A percentile compares a stretch with the other conserved stretches of the same genome.
phyloP scores from a whole-genome alignment of 30 jellyfish, hydroid and myxozoan species.

The Rhopilema esculentum region DNA sequence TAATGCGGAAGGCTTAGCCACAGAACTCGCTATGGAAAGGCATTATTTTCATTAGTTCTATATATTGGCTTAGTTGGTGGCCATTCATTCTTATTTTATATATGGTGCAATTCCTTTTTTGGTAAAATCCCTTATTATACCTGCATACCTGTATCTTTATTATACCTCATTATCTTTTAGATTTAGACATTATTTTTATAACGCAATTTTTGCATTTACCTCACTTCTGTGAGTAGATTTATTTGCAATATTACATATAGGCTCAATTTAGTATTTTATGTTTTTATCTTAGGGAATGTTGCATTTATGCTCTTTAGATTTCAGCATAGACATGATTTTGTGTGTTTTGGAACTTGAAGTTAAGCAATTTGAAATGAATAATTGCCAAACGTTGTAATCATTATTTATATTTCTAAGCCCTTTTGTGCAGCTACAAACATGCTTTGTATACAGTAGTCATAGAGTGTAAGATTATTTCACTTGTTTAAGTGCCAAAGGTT shows the following conservation, averaged over 20 bases:
- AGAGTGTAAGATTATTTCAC: no score
- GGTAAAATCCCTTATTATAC: no score
- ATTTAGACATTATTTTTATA: neutral
- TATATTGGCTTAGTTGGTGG: no score
- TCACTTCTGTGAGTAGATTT: neutral
- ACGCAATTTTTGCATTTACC: neutral
- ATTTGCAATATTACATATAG: neutral
- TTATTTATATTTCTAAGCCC: neutral
- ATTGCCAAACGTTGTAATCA: neutral
- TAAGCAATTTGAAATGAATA: no score
- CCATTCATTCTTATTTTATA: no score
- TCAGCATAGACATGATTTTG: neutral
- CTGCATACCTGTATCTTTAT: no score
- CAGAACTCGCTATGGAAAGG: no score
- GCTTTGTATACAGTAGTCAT: neutral
- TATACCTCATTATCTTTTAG: neutral
- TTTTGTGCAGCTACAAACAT: no score
- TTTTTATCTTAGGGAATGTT: neutral
- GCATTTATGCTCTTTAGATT: neutral
- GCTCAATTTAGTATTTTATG: neutral
- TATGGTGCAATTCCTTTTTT: no score
- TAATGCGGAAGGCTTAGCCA: no score
- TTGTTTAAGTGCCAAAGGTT: no score
- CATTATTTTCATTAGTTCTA: no score
- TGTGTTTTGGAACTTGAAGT: neutral